These are phyloP conservation scores for Lycaena phlaeas DNA, from an alignment of 2,888 invertebrate genomes.

Conservation along the genomic window DNA sequence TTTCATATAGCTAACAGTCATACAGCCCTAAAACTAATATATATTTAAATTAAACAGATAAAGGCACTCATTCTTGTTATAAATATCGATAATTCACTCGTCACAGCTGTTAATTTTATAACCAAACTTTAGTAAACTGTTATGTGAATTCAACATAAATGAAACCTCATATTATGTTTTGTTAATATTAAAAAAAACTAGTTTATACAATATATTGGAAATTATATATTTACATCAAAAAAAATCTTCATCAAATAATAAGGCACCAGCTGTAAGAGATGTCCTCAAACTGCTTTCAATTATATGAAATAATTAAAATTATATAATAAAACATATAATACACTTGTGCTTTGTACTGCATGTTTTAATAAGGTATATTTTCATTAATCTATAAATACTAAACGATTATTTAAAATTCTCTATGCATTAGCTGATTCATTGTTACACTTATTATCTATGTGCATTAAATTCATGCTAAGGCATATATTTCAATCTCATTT, in stretches of 20 bases:
- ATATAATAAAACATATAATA: constrained; percentile 4
- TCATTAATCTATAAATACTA: background rate
- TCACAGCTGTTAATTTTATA: background rate
- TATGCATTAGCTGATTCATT: background rate
- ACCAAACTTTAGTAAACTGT: constrained; percentile 1
- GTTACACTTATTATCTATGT: background rate
- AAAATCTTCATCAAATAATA: constrained; percentile 28
- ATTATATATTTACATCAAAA: constrained; percentile 8
- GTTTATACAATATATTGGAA: constrained; percentile 7
- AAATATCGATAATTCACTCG: constrained; percentile 16
- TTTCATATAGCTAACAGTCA: constrained; percentile 60
- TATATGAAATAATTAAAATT: constrained; percentile 7
- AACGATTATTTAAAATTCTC: background rate
- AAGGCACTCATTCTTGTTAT: constrained; percentile 64
- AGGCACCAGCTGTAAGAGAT: constrained; percentile 32
- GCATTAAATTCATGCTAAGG: background rate
- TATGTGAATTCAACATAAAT: constrained; percentile 3
- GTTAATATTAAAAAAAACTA: background rate
- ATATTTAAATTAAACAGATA: constrained; percentile 40
- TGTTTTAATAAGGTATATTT: constrained; percentile 4
- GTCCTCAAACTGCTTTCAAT: constrained; percentile 7
- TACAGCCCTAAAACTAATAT: constrained; percentile 41
- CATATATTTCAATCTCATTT: background rate
- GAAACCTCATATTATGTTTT: constrained; percentile 1
- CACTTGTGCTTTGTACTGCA: constrained; percentile 7